Evolutionary conservation across 2,888 invertebrate genomes (phyloP), one percentile per base, ranked within the genome.

Genomic region (Drosophila birchii): DNA sequence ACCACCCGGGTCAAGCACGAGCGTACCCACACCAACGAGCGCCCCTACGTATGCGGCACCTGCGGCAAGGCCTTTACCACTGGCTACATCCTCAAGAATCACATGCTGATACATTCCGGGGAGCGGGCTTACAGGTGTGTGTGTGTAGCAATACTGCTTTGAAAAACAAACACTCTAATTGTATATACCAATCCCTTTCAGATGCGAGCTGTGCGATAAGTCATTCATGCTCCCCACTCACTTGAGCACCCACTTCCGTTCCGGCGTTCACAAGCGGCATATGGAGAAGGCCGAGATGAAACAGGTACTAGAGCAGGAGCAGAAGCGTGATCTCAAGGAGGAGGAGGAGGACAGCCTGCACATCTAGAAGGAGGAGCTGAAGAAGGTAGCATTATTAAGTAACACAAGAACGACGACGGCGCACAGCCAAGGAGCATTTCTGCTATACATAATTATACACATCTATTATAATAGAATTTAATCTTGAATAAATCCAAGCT

Each of bases 21-120:
- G 38, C 78, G 90, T 11, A 91, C 90, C 20, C 90, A 90, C 49
- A 90, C 90, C 14, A 91, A 90, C 45, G 90, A 90, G 41, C 79
- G 91, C 3, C 89, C 89, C 11, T 90, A 90, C 34, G 81, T 69
- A 8, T 90, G 89, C 18, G 66, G 72, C 36, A 81, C 86, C 8
- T 90, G 89, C 44, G 90, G 87, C 26, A 91, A 91, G 59, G 84
- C 86, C 5, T 90, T 90, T 36, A 86, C 86, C 14, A 89, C 86
- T 3, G 90, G 84, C 32, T 86, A 86, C 51, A 86, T 86, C 67
- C 86, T 86, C 3, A 86, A 86, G 53, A 86, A 86, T 63, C 86
- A 86, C 34, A 82, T 86, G 81, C 63, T 89, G 3, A 88, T 79
- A 76, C 86, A 86, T 81, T 88, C 86, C 71, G 86, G 86, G 20